Evolutionary conservation across 2,797 vertebrate species (phyloP).

Genomic region (Acipenser ruthenus): DNA sequence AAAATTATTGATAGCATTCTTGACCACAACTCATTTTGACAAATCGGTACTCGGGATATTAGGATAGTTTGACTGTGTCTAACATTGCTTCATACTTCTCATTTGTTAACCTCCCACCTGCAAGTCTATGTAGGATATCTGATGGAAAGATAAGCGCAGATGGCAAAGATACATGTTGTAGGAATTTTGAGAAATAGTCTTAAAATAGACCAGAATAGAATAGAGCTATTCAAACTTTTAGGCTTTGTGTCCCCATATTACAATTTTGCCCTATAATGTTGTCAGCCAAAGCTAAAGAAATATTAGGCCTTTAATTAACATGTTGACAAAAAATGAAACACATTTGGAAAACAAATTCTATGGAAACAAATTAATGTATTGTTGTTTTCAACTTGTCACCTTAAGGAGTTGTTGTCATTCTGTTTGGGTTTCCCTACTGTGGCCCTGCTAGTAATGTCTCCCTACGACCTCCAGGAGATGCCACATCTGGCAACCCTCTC

Average conservation of each 20-base stretch:
- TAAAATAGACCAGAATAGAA: too few relatives aligned
- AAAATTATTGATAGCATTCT: constrained; percentile 60
- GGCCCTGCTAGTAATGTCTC: neutral
- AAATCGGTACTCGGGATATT: constrained; percentile 58
- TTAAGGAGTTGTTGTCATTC: too few relatives aligned
- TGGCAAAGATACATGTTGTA: constrained; percentile 41
- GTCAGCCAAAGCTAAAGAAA: too few relatives aligned
- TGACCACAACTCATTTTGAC: constrained; percentile 71
- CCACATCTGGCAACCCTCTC: constrained; percentile 56
- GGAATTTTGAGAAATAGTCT: constrained; percentile 36
- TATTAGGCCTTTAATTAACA: too few relatives aligned
- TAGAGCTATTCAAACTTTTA: too few relatives aligned
- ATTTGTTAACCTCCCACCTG: constrained; percentile 67
- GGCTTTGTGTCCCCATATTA: too few relatives aligned
- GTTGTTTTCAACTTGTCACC: too few relatives aligned
- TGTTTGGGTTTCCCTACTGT: too few relatives aligned
- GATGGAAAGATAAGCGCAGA: constrained; percentile 63
- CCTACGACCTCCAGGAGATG: constrained; percentile 33
- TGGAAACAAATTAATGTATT: too few relatives aligned
- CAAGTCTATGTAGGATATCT: constrained; percentile 57
- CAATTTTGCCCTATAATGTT: too few relatives aligned
- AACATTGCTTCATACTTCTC: constrained; percentile 52
- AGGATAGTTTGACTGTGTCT: constrained; percentile 59
- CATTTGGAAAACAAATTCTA: too few relatives aligned
- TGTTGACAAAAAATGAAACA: too few relatives aligned